Evolutionary conservation across 2,888 invertebrate genomes (phyloP), one percentile per base, ranked within the genome.

Genomic region (Chalcis sispes): DNA sequence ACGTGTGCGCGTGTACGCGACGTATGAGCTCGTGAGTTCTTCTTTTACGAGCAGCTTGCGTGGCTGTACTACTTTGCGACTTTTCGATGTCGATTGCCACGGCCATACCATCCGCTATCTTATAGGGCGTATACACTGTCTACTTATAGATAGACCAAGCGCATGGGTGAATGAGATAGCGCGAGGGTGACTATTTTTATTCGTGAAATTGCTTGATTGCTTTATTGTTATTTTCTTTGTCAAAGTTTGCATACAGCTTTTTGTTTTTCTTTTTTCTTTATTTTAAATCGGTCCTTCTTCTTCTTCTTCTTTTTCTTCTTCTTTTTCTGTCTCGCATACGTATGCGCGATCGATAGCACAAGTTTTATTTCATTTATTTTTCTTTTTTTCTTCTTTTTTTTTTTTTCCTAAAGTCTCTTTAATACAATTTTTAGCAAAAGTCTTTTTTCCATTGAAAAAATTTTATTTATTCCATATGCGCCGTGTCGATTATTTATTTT

Each of bases 161-260:
- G 27, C 42, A 15, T 23, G 18, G 18, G 13, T 13, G 32, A 18
- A 18, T 2, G 15, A n/a, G 32, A 29, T 18, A 8, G 48, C 8
- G 42, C 18, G n/a, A 29, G 27, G 40, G 7, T 7, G 48, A 29
- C 29, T 58, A 69, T 40, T 72, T 73, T 73, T 67, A 67, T 67
- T 66, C 61, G 36, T 32, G 10, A 73, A 73, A 75, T 75, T 52
- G 72, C 72, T 72, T 72, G 50, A 72, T 77, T 69, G 72, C 64
- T 77, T 77, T 77, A 73, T 72, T 67, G 72, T 61, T 72, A 61
- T 50, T 58, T 46, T 66, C n/a, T 20, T 32, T 2, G 23, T n/a
- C n/a, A 15, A 40, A 25, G 58, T 15, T 32, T 18, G 2, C 20
- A 50, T 20, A 20, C 20, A 20, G 50, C 10, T 50, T 10, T 36